phyloP scores from a whole-genome alignment of 2,888 invertebrate species.

The Anodontia alba region DNA sequence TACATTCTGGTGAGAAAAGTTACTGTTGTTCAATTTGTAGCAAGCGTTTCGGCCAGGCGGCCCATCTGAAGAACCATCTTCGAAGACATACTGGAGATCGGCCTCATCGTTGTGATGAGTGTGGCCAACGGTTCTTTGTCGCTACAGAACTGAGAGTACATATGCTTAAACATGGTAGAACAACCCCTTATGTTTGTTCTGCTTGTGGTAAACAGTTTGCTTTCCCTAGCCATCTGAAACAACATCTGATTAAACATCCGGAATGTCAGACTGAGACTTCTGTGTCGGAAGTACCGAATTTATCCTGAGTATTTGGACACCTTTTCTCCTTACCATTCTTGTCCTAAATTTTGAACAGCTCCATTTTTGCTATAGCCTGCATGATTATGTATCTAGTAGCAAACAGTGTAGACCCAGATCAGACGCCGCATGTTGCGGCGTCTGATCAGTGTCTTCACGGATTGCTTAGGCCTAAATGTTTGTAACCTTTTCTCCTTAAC shows the following conservation, averaged over 20 bases:
- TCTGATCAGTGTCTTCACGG: too few species aligned
- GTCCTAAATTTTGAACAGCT: too few species aligned
- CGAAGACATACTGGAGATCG: neutral
- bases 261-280: too few species aligned
- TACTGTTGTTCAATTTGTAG: neutral
- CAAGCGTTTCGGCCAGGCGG: neutral
- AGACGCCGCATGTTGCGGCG: too few species aligned
- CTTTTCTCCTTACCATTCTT: too few species aligned
- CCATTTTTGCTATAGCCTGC: too few species aligned
- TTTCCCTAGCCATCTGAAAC: neutral
- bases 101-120: neutral
- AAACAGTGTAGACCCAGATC: too few species aligned
- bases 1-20: neutral
- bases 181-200: neutral
- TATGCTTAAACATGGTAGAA: neutral
- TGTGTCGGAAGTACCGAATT: too few species aligned
- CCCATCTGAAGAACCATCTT: neutral
- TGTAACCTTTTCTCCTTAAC: too few species aligned
- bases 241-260: neutral
- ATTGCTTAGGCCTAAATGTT: too few species aligned
- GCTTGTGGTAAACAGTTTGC: neutral
- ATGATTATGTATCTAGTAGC: too few species aligned
- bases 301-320: too few species aligned
- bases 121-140: neutral
- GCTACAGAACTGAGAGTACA: neutral